Conservation (phyloP, 2,113 vertebrate species). For the Cynoglossus semilaevis region DNA sequence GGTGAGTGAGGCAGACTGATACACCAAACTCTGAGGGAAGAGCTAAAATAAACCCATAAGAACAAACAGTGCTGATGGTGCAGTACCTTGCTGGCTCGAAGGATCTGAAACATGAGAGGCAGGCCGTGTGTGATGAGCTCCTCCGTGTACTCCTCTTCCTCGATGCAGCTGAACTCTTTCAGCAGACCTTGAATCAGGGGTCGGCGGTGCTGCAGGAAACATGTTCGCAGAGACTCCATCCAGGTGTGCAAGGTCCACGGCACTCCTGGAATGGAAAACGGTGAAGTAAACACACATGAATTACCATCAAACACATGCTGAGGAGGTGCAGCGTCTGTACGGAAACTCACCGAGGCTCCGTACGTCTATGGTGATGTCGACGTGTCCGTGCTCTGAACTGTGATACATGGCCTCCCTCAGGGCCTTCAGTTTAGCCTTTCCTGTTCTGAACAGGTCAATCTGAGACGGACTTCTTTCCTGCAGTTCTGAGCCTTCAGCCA, state of each 20-base stretch:
- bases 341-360: constrained; percentile 87
- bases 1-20: too few species aligned
- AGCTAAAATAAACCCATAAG: neutral
- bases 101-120: constrained; percentile 94
- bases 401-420: constrained; percentile 98
- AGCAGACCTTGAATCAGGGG: constrained; percentile 92
- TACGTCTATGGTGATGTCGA: constrained; percentile 95
- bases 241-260: constrained; percentile 95
- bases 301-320: neutral
- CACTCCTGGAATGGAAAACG: constrained; percentile 74
- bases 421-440: constrained; percentile 93
- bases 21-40: too few species aligned
- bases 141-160: constrained; percentile 94
- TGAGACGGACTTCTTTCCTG: constrained; percentile 81
- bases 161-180: constrained; percentile 95
- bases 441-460: constrained; percentile 83
- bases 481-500: constrained; percentile 90
- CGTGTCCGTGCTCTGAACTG: constrained; percentile 91
- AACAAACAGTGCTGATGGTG: neutral
- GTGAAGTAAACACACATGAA: neutral
- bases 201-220: constrained; percentile 91
- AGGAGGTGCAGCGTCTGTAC: neutral
- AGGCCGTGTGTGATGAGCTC: constrained; percentile 91
- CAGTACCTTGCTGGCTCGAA: constrained; percentile 93
- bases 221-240: constrained; percentile 90